Evolutionary conservation across 2,113 vertebrate genomes (phyloP).

Genomic region (Gymnobelideus leadbeateri): DNA sequence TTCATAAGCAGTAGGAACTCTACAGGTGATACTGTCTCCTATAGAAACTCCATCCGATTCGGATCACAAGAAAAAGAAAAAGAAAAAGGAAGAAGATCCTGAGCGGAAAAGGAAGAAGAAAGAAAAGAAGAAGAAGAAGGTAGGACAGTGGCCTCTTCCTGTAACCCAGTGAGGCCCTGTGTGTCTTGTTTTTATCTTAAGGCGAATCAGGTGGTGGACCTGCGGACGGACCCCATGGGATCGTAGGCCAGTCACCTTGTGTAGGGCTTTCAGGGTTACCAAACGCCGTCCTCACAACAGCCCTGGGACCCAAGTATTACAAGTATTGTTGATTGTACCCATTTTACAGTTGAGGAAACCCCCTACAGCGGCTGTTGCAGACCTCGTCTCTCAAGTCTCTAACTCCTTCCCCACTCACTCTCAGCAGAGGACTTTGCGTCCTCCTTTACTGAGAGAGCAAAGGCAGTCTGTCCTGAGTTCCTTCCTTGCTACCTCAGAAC

Average conservation of each 20-base stretch:
- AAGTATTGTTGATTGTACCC: neutral
- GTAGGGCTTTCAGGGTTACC: neutral
- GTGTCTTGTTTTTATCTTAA: neutral
- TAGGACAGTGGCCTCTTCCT: slow-evolving; percentile 61
- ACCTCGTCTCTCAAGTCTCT: neutral
- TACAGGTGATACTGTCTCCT: slow-evolving; percentile 28
- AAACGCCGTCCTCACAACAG: neutral
- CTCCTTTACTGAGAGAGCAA: neutral
- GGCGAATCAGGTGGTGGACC: neutral
- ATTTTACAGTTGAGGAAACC: neutral
- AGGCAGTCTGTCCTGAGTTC: neutral
- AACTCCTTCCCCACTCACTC: neutral
- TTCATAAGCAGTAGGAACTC: slow-evolving; percentile 20
- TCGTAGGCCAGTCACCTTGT: neutral
- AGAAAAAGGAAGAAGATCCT: slow-evolving; percentile 97
- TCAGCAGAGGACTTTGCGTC: neutral
- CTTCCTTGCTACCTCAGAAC: neutral
- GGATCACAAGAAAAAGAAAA: slow-evolving; percentile 99
- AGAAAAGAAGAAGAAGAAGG: slow-evolving; percentile 99
- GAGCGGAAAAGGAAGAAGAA: slow-evolving; percentile 99
- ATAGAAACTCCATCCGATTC: slow-evolving; percentile 97
- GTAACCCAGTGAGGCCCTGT: neutral
- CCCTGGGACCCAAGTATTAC: neutral
- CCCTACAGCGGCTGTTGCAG: neutral
- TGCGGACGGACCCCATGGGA: neutral